Evolutionary conservation across 1,140 invertebrate genomes (phyloP).

Genomic region (Aphaenogaster ashmeadi): DNA sequence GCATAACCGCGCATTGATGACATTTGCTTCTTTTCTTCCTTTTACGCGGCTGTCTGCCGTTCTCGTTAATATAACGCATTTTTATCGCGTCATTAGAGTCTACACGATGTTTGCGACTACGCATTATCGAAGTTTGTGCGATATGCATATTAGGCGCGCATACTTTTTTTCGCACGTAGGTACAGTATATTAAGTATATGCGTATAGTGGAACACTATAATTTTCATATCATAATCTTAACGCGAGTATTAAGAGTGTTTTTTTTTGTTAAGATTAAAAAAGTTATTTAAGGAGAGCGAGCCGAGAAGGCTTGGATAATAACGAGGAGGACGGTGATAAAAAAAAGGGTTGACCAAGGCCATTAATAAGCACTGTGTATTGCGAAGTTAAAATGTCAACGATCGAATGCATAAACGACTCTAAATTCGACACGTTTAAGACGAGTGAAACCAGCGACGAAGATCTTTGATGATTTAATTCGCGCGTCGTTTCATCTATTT

Average conservation of each 20-base stretch:
- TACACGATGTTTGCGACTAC: slow-evolving; percentile 10
- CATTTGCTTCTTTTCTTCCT: background rate
- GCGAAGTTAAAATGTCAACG: slow-evolving; percentile 78
- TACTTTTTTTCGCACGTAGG: slow-evolving; percentile 35
- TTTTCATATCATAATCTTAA: slow-evolving; percentile 62
- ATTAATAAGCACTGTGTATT: slow-evolving; percentile 78
- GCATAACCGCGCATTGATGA: background rate
- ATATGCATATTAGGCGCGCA: slow-evolving; percentile 36
- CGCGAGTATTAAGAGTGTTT: slow-evolving; percentile 78
- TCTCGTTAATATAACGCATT: slow-evolving; percentile 29
- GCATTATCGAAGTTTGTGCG: slow-evolving; percentile 22
- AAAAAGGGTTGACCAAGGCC: slow-evolving; percentile 60
- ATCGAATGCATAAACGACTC: slow-evolving; percentile 56
- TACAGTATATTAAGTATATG: slow-evolving; percentile 29
- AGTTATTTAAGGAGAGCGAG: slow-evolving; percentile 68
- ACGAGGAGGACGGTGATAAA: slow-evolving; percentile 43
- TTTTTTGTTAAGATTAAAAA: slow-evolving; percentile 72
- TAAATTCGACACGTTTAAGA: slow-evolving; percentile 16
- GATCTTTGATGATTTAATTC: background rate
- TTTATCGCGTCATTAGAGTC: slow-evolving; percentile 31
- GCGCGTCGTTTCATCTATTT: background rate
- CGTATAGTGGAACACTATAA: slow-evolving; percentile 36
- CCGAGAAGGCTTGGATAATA: background rate
- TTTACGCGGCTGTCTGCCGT: background rate
- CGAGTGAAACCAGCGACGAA: slow-evolving; percentile 47